Evolutionary conservation across 1,140 invertebrate genomes (phyloP).

Genomic region (Drosophila tsacasi): DNA sequence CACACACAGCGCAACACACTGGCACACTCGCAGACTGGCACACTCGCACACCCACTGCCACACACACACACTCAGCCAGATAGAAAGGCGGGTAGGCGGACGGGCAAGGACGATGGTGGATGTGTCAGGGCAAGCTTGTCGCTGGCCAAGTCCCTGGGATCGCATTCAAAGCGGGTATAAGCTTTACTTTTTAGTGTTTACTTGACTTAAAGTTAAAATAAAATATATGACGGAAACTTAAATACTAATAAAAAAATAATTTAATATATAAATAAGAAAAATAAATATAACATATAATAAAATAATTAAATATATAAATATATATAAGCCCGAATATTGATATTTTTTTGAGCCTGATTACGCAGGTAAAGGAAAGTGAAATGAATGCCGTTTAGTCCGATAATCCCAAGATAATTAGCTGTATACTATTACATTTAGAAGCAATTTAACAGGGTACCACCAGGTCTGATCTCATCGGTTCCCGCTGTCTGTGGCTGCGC

Average conservation of each 20-base stretch:
- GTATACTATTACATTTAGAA: neutral
- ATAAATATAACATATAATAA: too few species aligned
- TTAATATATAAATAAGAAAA: too few species aligned
- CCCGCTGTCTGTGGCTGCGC: slow-evolving; percentile 11
- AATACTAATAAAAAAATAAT: neutral
- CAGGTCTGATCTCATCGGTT: neutral
- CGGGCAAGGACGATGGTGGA: neutral
- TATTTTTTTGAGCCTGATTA: too few species aligned
- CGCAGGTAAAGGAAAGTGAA: neutral
- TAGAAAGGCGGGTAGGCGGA: slow-evolving; percentile 4
- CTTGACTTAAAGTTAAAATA: neutral
- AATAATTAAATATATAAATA: too few species aligned
- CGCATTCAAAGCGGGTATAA: neutral
- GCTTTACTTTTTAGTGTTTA: too few species aligned
- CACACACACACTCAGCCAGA: slow-evolving; percentile 1
- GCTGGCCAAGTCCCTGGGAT: slow-evolving; percentile 11
- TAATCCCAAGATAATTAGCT: neutral
- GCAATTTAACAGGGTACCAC: slow-evolving; percentile 5
- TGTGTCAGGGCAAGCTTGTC: slow-evolving; percentile 58
- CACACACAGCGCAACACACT: slow-evolving; percentile 26
- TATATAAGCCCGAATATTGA: too few species aligned
- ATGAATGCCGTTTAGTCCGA: neutral
- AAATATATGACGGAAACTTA: neutral
- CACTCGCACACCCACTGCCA: neutral
- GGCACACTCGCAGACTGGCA: neutral